Base-by-base conservation (phyloP, 2,797 vertebrate species). In the Varecia variegata region DNA sequence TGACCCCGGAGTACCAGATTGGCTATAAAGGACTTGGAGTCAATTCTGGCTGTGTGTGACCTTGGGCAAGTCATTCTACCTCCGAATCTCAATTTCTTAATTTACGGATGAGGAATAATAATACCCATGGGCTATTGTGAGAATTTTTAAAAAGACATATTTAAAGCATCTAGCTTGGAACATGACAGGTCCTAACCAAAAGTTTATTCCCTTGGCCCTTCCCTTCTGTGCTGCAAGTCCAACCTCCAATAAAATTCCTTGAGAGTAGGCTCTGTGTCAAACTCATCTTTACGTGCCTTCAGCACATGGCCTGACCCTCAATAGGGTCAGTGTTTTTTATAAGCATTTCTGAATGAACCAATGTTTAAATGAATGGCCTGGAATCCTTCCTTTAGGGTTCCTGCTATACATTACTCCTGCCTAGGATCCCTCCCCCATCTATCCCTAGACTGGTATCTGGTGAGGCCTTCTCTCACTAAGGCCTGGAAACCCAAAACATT, bases 21-120 rank as follows among this genome's bases (percentile, higher is more conserved):
- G 50, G 54, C 71, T 38, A 70, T 82, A 80, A 88, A 91, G n/a
- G 70, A 73, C 40, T 68, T 92, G 17, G 52, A 76, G 40, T 76
- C 74, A 84, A 56, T 56, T 73, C 32, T 62, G 82, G 70, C 68
- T 88, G 77, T 60, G 70, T 94, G 38, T 91, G 93, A 83, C 38
- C 82, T 43, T 93, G 95, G 52, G 56, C 54, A 88, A 94, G 76
- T 91, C 91, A 94, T 62, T 95, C 47, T 8, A 91, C 79, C 30
- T 88, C 76, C 40, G 68, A 88, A 54, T 71, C 68, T 95, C 52
- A 56, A 47, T 76, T 93, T 95, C 80, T 79, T 93, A 60, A 74
- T 90, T 56, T 77, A 38, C 7, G 73, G 47, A 92, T 84, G 12
- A 60, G 73, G 79, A n/a, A 58, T 13, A 81, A 43, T 70, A 89